Base-by-base conservation (phyloP, 1,140 invertebrate species). In the Holcopasites calliopsidis region DNA sequence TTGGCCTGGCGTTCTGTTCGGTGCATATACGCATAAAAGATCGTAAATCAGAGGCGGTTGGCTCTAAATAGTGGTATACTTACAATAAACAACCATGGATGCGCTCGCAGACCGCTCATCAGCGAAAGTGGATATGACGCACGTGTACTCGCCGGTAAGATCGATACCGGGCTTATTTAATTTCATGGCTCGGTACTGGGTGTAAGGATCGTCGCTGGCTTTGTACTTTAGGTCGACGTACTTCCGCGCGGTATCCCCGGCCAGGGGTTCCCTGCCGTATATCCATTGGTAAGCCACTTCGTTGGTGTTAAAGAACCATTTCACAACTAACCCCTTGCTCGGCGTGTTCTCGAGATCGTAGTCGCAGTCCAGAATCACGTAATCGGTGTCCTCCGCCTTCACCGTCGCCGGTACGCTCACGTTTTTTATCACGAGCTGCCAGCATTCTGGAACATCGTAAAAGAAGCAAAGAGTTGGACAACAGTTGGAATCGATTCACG, bases 221-320 rank as follows among this genome's bases (percentile, higher is more conserved):
- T 88, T 93, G 88, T 95, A 96, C 70, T 93, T 92, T 73, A 96
- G 86, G 87, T 96, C 94, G 31, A 96, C 91, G 83, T 94, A 92
- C 57, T 94, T 95, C 77, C 94, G 93, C 40, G 95, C 89, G 1
- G 94, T 88, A 75, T 93, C 92, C 79, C 93, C 85, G 57, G 93
- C 94, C 82, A 94, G 92, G 2, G 95, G 95, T 26, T 91, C 80
- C 13, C 26, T 91, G 88, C 55, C 93, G 90, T 92, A 85, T 75
- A 96, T 96, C 96, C 96, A 97, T 89, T 97, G 96, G 87, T 96
- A 97, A 10, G 96, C 94, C n/a, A 93, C 93, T 50, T 93, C 93
- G 69, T 93, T 91, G 52, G 94, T 92, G 84, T 95, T 94, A 85
- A 95, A 95, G 88, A 94, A 96, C 96, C 96, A 97, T 90, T 96